phyloP scores from a whole-genome alignment of 2,113 vertebrate species.

The Tachysurus vachellii region DNA sequence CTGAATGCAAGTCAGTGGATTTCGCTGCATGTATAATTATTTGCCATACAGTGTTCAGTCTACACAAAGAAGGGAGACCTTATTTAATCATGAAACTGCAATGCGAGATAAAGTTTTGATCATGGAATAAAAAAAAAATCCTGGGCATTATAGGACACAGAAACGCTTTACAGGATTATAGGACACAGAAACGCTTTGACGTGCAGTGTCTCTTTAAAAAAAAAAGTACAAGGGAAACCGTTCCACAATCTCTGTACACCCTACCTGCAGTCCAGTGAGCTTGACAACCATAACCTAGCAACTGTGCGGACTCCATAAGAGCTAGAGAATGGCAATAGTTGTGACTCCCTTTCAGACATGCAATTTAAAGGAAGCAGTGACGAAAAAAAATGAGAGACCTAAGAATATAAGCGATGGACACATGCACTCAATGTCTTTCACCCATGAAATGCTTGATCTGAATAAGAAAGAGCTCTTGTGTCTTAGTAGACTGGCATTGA shows the following conservation, averaged over 20 bases:
- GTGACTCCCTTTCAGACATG: slow-evolving; percentile 17
- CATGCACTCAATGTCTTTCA: slow-evolving; percentile 37
- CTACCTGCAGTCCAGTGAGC: slow-evolving; percentile 22
- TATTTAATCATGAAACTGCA: slow-evolving; percentile 25
- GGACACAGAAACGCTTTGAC: slow-evolving; percentile 13
- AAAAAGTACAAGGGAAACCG: neutral
- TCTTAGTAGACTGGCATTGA: slow-evolving; percentile 30
- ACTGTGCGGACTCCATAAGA: slow-evolving; percentile 11
- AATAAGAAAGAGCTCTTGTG: slow-evolving; percentile 49
- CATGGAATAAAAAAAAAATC: neutral
- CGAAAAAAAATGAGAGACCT: neutral
- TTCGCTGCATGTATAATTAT: slow-evolving; percentile 19
- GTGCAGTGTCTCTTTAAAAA: neutral
- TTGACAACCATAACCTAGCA: slow-evolving; percentile 45
- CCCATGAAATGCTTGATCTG: slow-evolving; percentile 38
- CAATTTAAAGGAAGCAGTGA: slow-evolving; percentile 26
- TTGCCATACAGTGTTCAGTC: slow-evolving; percentile 4
- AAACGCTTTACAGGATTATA: slow-evolving; percentile 20
- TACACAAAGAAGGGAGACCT: slow-evolving; percentile 9
- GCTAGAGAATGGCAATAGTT: slow-evolving; percentile 8
- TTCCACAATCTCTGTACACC: slow-evolving; percentile 10
- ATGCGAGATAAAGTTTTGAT: neutral
- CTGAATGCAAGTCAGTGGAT: slow-evolving; percentile 30
- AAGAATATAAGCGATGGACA: neutral
- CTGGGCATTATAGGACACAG: neutral